phyloP scores from a whole-genome alignment of 1,140 invertebrate species.

The Druon quercuslanigerum region DNA sequence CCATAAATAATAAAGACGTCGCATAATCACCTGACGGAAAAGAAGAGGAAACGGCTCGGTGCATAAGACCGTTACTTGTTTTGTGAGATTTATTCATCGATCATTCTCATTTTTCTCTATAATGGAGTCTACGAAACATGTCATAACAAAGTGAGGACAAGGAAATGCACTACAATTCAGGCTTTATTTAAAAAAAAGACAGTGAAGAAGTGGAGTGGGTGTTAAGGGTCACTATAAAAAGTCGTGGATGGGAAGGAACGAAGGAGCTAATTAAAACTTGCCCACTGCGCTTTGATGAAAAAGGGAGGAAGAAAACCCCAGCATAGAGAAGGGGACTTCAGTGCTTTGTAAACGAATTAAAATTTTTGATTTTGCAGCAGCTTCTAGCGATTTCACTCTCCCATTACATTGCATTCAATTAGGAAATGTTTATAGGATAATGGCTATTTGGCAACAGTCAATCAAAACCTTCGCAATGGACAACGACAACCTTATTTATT shows the following conservation, averaged over 20 bases:
- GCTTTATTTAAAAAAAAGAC: neutral
- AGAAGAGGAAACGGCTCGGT: constrained; percentile 7
- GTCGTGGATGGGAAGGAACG: neutral
- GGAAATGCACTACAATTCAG: constrained; percentile 21
- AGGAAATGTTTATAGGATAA: neutral
- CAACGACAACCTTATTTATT: too few relatives aligned
- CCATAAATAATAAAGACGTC: constrained; percentile 6
- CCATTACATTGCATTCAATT: neutral
- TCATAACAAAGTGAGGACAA: neutral
- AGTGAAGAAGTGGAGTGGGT: neutral
- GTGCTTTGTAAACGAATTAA: constrained; percentile 6
- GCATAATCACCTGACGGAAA: constrained; percentile 20
- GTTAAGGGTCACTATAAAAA: constrained; percentile 12
- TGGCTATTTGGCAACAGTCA: too few relatives aligned
- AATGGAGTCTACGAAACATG: neutral
- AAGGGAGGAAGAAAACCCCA: neutral
- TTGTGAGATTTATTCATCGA: constrained; percentile 20
- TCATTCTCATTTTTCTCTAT: constrained; percentile 23
- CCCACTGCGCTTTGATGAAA: constrained; percentile 47
- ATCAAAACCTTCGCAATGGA: too few relatives aligned
- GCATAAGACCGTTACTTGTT: constrained; percentile 5
- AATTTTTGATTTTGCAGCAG: constrained; percentile 15
- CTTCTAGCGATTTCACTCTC: neutral
- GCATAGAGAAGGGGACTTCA: neutral
- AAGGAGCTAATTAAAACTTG: constrained; percentile 53